Conservation (phyloP, 2,888 invertebrate species). For the Byasa hedistus region DNA sequence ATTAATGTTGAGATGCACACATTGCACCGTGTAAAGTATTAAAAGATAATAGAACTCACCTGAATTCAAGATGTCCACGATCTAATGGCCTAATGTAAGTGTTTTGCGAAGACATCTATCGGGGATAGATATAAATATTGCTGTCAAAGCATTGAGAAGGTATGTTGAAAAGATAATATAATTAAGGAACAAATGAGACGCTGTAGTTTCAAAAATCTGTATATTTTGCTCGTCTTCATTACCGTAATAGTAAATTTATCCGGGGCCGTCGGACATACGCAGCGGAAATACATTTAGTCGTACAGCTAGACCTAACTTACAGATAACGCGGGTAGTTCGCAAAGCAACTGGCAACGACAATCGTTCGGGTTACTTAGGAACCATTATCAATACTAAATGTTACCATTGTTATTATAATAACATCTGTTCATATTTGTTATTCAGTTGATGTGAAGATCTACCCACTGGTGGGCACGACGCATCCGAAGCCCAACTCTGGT, state of each 20-base stretch:
- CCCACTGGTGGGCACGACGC: neutral
- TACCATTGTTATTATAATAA: neutral
- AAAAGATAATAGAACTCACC: too few species aligned
- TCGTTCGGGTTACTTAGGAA: neutral
- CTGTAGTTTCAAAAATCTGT: conserved; percentile 59
- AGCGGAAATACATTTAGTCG: conserved; percentile 43
- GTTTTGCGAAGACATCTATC: neutral
- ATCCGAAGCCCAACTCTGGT: conserved; percentile 2
- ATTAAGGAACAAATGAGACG: conserved; percentile 30
- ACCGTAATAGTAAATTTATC: conserved; percentile 45
- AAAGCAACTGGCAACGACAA: conserved; percentile 10
- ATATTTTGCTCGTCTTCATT: conserved; percentile 56
- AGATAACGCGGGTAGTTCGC: conserved; percentile 35
- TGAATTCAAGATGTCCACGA: too few species aligned
- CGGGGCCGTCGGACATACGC: conserved; percentile 45
- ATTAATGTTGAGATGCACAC: too few species aligned
- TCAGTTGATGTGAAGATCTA: neutral
- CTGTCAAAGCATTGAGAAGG: too few species aligned
- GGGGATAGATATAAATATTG: neutral
- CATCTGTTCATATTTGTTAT: neutral
- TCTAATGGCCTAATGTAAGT: too few species aligned
- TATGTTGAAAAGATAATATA: too few species aligned
- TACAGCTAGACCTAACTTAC: conserved; percentile 46
- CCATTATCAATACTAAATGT: conserved; percentile 5
- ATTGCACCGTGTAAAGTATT: too few species aligned